Percentiles rank a stretch among this genome's conserved stretches.
Conservation (phyloP, 37 sponge, comb jelly and placozoan genomes). For the Lycopodina hypogea region DNA sequence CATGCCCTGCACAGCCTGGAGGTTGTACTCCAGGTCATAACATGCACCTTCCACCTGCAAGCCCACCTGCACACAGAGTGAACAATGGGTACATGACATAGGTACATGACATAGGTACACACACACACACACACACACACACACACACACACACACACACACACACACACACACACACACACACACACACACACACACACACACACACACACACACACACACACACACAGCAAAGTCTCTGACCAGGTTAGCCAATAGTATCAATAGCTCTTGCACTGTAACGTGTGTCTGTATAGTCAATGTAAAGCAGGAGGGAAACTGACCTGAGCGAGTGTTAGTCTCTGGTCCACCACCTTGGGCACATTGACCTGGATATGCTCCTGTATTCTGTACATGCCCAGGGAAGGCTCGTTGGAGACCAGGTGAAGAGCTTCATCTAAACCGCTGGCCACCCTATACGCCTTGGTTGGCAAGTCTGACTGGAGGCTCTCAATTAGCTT, state of each 20-base stretch:
- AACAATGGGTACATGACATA: no score
- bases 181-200: no score
- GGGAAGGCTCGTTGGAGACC: conserved; percentile 71
- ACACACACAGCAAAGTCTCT: no score
- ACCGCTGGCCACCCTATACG: conserved; percentile 22
- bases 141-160: no score
- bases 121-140: no score
- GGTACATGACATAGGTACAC: no score
- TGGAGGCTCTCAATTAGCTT: conserved; percentile 15
- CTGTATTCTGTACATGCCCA: conserved; percentile 77
- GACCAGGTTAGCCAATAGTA: no score
- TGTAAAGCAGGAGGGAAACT: no score
- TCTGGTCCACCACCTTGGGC: conserved; percentile 48
- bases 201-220: no score
- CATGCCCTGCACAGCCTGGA: conserved; percentile 39
- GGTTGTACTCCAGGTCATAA: conserved; percentile 66
- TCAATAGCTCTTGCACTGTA: no score
- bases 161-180: no score
- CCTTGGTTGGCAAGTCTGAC: conserved; percentile 30
- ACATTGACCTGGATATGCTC: conserved; percentile 55
- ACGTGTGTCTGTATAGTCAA: no score
- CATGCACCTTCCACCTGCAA: conserved; percentile 46
- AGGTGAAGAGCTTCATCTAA: conserved; percentile 43
- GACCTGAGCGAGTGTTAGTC: conserved; percentile 22
- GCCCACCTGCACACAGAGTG: conserved; percentile 1